A percentile compares a stretch with the other conserved stretches of the same genome.
Evolutionary conservation across 2,113 vertebrate genomes (phyloP).

Genomic region (Calcarius ornatus): DNA sequence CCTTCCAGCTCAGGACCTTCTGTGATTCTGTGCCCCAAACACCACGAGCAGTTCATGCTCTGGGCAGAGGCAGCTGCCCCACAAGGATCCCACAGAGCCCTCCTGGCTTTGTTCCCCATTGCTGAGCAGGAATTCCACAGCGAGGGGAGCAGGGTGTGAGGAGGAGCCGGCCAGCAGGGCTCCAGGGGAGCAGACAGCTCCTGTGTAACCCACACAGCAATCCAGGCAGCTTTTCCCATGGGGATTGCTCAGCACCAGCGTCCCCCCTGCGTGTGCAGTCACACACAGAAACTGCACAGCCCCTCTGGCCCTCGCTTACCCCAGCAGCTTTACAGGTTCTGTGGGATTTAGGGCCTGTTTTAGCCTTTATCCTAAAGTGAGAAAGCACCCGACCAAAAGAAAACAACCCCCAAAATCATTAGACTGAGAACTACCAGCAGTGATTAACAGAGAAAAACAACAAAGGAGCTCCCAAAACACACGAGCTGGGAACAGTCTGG

Average conservation of each 20-base stretch:
- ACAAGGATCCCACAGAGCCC: rapidly evolving
- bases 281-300: not conserved
- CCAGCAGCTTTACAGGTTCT: not conserved
- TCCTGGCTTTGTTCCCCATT: not conserved
- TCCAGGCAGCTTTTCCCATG: not conserved
- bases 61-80: not conserved
- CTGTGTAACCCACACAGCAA: not conserved
- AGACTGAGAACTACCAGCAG: not conserved
- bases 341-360: not conserved
- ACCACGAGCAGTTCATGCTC: not conserved
- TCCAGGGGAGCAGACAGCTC: not conserved
- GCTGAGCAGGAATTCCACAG: not conserved
- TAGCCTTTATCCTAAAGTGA: not conserved
- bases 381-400: not conserved
- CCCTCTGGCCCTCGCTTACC: not conserved
- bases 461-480: not conserved
- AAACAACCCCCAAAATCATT: not conserved
- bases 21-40: not conserved
- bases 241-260: not conserved
- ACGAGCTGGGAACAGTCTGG: not conserved
- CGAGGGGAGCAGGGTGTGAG: rapidly evolving
- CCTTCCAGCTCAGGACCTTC: rapidly evolving
- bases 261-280: not conserved
- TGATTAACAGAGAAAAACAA: not conserved
- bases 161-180: not conserved